Evolutionary conservation across 2,888 invertebrate species (phyloP), one percentile per base, ranked within the genome.

Genomic region (Glyphotaelius pellucidus): DNA sequence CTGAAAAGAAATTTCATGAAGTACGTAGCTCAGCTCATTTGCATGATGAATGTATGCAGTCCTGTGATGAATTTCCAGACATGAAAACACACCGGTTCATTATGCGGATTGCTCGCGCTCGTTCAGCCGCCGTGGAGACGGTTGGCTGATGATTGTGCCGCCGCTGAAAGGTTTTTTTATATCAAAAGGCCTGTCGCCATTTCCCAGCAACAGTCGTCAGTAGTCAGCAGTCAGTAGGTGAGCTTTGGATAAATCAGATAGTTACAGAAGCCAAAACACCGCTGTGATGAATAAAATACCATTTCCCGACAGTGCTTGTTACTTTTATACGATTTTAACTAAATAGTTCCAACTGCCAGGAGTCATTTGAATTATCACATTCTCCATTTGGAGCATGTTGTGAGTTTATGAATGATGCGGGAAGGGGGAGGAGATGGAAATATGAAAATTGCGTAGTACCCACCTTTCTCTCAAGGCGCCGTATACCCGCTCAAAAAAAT

Each of bases 91-190:
- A 67, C 84, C 12, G 47, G 47, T 90, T 90, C 90, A 90, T 90
- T 90, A 84, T 90, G 32, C 90, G 90, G 67, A 90, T 90, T 90
- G 90, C 47, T 83, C 84, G 19, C 67, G 85, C 38, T n/a, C 30
- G 84, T 90, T 90, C 84, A 67, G 38, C n/a, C 90, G 67, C 25
- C 32, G 80, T 35, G 52, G 35, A 67, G 90, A 84, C 84, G 83
- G 90, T 67, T 47, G 90, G 88, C 79, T n/a, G 88, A 25, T 84
- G 83, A 90, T 90, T 90, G 52, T 90, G 67, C 35, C 84, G 52
- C 35, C 32, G 79, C 38, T 90, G 90, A 67, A 84, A 90, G 90
- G 32, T 47, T 90, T 84, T 90, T 38, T 90, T 67, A 47, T n/a
- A 90, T 90, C 85, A 11, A 84, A 83, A 67, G 84, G 47, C 38